Evolutionary conservation across 2,888 invertebrate genomes (phyloP).

Genomic region (Elysia crispata): DNA sequence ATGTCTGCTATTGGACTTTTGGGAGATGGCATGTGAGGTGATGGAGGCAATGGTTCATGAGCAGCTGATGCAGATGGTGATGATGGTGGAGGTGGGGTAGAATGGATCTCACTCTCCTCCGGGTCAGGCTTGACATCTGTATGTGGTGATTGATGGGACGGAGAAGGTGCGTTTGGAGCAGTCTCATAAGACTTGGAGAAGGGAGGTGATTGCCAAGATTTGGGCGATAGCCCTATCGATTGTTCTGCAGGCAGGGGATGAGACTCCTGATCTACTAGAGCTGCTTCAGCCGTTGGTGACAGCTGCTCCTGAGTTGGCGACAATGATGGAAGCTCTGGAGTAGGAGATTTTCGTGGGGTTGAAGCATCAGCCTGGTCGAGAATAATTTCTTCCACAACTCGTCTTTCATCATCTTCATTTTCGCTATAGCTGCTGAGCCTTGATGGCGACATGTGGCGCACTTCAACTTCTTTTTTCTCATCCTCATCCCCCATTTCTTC

Average conservation of each 20-base stretch:
- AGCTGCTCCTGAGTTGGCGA: not conserved
- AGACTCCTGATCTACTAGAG: not conserved
- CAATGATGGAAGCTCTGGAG: not conserved
- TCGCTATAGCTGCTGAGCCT: not conserved
- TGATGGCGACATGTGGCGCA: not conserved
- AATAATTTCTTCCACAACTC: no score
- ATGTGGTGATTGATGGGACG: no score
- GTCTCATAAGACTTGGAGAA: no score
- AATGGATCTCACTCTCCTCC: not conserved
- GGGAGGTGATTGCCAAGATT: no score
- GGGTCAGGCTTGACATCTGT: not conserved
- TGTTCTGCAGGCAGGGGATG: not conserved
- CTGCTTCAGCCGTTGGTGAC: not conserved
- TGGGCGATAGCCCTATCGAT: no score
- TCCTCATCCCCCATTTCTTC: slow-evolving; percentile 22
- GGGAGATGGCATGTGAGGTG: not conserved
- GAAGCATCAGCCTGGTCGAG: not conserved
- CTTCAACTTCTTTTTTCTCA: slow-evolving; percentile 1
- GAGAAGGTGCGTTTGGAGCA: not conserved
- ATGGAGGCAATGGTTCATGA: not conserved
- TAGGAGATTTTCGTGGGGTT: not conserved
- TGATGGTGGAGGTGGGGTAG: not conserved
- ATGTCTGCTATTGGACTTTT: not conserved
- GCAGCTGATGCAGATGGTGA: slow-evolving; percentile 11
- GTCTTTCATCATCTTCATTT: no score